These are phyloP conservation scores for Anagyrus pseudococci DNA, from an alignment of 2,888 invertebrate genomes.

Conservation along the genomic window DNA sequence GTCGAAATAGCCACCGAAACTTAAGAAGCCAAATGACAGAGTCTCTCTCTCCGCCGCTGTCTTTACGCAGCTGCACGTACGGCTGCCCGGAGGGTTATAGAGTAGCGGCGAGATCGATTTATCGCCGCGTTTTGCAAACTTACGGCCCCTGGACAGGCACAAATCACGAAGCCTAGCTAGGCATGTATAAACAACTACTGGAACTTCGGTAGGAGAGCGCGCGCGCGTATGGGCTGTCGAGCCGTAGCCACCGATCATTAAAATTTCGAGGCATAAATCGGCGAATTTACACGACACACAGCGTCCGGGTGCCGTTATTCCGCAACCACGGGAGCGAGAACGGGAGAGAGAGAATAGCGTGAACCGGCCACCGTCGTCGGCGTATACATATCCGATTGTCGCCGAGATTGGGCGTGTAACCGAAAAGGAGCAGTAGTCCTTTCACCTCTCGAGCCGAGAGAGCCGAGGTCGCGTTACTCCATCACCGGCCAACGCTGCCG, in stretches of 20 bases:
- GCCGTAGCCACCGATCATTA: neutral
- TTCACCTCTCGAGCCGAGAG: conserved; percentile 41
- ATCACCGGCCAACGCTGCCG: neutral
- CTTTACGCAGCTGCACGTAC: neutral
- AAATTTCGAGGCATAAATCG: conserved; percentile 16
- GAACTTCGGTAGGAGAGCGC: too few species aligned
- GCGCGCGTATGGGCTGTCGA: too few species aligned
- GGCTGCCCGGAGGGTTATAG: too few species aligned
- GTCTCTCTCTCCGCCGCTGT: neutral
- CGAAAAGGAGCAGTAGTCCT: conserved; percentile 22
- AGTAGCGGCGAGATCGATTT: too few species aligned
- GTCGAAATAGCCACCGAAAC: too few species aligned
- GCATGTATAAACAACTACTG: too few species aligned
- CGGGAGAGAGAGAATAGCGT: conserved; percentile 8
- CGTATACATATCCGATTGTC: too few species aligned
- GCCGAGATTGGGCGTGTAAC: conserved; percentile 11
- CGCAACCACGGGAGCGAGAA: conserved; percentile 2
- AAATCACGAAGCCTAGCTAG: too few species aligned
- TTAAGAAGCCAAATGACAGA: neutral
- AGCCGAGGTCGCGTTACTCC: conserved; percentile 32
- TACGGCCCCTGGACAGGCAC: too few species aligned
- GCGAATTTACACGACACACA: conserved; percentile 10
- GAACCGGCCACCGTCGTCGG: conserved; percentile 1
- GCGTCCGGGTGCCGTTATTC: conserved; percentile 12
- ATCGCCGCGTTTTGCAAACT: too few species aligned